phyloP scores from a whole-genome alignment of 2,113 vertebrate species.

The Isurus oxyrinchus region DNA sequence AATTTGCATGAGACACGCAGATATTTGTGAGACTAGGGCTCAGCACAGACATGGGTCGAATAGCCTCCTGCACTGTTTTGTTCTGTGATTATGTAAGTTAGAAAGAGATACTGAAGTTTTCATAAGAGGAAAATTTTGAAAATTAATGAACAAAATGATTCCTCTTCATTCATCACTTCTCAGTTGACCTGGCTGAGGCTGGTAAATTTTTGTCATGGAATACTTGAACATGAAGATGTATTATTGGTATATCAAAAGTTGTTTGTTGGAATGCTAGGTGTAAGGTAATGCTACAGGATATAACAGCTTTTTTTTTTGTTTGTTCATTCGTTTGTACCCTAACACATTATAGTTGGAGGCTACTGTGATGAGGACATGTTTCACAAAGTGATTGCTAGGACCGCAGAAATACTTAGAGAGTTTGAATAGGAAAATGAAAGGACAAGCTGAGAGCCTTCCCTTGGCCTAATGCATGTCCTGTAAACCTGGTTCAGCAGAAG shows the following conservation, averaged over 20 bases:
- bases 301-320: slow-evolving; percentile 1
- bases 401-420: neutral
- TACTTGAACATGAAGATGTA: neutral
- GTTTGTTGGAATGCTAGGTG: neutral
- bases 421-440: too few relatives aligned
- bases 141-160: neutral
- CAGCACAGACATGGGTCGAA: neutral
- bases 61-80: neutral
- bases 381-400: neutral
- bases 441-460: neutral
- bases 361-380: too few relatives aligned
- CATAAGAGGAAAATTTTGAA: neutral
- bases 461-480: neutral
- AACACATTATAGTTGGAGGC: neutral
- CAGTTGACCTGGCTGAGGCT: neutral
- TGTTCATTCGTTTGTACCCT: neutral
- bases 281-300: neutral
- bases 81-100: neutral
- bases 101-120: neutral
- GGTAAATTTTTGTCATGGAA: neutral
- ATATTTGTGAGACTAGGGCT: neutral
- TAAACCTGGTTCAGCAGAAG: neutral
- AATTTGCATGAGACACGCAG: neutral
- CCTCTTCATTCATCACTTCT: neutral
- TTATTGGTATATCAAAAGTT: neutral